Conservation (phyloP, 2,888 invertebrate species). For the Chymomyza caudatula region DNA sequence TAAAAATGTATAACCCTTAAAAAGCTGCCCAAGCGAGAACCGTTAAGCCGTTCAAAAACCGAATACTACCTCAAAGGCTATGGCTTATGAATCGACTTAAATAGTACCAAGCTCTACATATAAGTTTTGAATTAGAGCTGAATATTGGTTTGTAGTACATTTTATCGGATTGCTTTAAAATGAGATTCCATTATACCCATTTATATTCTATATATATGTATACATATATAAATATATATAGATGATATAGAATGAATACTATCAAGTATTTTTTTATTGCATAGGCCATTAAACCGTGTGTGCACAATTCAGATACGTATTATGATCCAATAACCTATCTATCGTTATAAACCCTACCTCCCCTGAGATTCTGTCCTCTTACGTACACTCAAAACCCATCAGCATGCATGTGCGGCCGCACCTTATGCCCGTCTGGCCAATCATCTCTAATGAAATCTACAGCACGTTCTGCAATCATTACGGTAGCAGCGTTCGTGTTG, state of each 20-base stretch:
- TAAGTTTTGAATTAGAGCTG: no score
- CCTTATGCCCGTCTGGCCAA: constrained; percentile 44
- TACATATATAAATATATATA: neutral
- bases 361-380: neutral
- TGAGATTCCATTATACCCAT: no score
- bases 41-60: no score
- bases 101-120: no score
- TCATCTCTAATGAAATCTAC: constrained; percentile 80
- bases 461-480: constrained; percentile 92
- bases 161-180: no score
- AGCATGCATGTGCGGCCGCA: constrained; percentile 24
- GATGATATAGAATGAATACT: neutral
- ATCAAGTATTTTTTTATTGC: neutral
- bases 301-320: neutral
- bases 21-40: no score
- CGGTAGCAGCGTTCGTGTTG: constrained; percentile 90
- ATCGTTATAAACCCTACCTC: neutral
- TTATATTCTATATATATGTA: no score
- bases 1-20: no score
- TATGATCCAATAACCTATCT: neutral
- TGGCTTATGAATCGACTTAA: no score
- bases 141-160: no score
- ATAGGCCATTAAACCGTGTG: neutral
- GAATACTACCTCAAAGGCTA: no score
- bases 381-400: constrained; percentile 27